phyloP scores from a whole-genome alignment of 2,797 vertebrate genomes.

The Aldrovandia affinis region DNA sequence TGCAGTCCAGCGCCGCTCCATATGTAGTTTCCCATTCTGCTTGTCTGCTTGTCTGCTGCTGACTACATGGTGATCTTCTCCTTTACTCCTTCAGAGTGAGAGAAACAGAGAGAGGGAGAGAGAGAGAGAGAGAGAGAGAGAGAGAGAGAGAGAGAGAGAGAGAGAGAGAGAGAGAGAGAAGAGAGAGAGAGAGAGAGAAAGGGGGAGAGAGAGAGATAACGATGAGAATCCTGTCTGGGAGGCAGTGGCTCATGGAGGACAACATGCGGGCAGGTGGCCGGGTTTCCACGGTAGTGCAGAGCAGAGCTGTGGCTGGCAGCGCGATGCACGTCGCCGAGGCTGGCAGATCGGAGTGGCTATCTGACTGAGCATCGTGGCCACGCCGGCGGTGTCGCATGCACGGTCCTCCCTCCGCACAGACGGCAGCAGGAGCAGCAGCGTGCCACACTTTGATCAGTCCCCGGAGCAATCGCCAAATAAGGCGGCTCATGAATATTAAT shows the following conservation, averaged over 20 bases:
- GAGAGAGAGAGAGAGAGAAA: conserved; percentile 40
- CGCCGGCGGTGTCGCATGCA: conserved; percentile 35
- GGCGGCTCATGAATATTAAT: conserved; percentile 70
- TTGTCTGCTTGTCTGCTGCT: conserved; percentile 70
- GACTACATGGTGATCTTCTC: conserved; percentile 94
- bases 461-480: conserved; percentile 60
- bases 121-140: conserved; percentile 48
- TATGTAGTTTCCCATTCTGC: conserved; percentile 88
- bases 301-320: conserved; percentile 60
- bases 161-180: too few species aligned
- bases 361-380: background rate
- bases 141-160: conserved; percentile 55
- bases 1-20: conserved; percentile 90
- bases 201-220: conserved; percentile 51
- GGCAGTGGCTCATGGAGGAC: conserved; percentile 18
- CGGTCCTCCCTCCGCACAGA: conserved; percentile 33
- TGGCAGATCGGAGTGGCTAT: conserved; percentile 47
- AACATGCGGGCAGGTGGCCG: conserved; percentile 20
- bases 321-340: conserved; percentile 57
- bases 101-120: conserved; percentile 49
- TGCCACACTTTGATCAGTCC: conserved; percentile 55
- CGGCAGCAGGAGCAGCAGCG: conserved; percentile 49
- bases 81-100: conserved; percentile 79
- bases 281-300: conserved; percentile 63
- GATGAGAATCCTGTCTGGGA: conserved; percentile 33